Base-by-base conservation (phyloP, 2,113 vertebrate species). In the Platycercus adscitus region DNA sequence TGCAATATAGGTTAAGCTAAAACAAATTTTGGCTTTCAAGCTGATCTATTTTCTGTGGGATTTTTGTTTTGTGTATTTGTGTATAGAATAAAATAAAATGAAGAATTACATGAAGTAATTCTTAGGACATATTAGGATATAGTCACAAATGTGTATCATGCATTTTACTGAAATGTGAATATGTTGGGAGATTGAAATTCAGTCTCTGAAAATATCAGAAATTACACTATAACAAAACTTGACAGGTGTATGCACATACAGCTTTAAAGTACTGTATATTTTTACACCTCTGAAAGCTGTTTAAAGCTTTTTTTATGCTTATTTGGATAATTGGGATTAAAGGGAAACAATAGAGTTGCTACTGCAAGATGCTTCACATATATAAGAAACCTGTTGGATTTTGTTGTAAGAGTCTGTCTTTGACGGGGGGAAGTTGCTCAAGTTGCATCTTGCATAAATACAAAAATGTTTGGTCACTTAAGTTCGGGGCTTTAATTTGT, bases 401-500 rank as follows among this genome's bases (percentile, higher is more conserved):
- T 88, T 94, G 41, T 91, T 94, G 19, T 77, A 90, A 88, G 53
- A 61, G 33, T 83, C 23, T 92, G 28, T 47, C 53, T 94, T 35
- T n/a, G 20, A 47, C 69, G 24, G 6, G 31, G 7, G 35, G 84
- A 28, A 31, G 60, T 12, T 89, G 29, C 47, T 90, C 11, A 44
- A 53, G 39, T 84, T 97, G 86, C 94, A 95, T 97, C 89, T 95
- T 93, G 85, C 88, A 13, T 71, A 90, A 86, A 73, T 90, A 75
- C 6, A 60, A 44, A 93, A 80, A 71, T 78, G 47, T 78, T 91
- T 55, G 29, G 41, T 84, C 24, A 46, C 29, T 68, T 35, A 66
- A 39, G 16, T 70, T 78, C 15, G 86, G 81, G 61, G 43, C 72
- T 91, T 91, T 89, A 7, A 49, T 78, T 91, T 93, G 52, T 91